These are phyloP conservation scores for Molossus molossus DNA, from an alignment of 2,797 vertebrate species.

Conservation along the genomic window DNA sequence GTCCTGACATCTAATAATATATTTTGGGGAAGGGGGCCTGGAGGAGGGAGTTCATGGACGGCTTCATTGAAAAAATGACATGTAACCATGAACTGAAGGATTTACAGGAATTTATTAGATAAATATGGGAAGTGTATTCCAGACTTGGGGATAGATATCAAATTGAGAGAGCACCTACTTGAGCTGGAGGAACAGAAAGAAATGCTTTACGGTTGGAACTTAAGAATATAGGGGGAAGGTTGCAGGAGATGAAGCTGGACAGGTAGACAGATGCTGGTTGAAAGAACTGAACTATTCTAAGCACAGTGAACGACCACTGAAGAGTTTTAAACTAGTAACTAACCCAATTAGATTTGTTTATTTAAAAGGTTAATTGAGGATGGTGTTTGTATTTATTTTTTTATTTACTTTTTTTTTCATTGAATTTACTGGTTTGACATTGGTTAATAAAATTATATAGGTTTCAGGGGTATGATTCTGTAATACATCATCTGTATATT, in stretches of 20 bases:
- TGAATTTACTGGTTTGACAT: not conserved
- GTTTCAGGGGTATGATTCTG: not conserved
- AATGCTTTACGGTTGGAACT: not conserved
- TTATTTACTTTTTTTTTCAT: not conserved
- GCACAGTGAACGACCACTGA: not conserved
- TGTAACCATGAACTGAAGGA: conserved; percentile 19
- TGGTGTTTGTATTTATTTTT: not conserved
- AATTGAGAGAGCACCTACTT: not conserved
- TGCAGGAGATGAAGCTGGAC: not conserved
- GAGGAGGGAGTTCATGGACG: not conserved
- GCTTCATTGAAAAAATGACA: not conserved
- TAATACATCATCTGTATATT: not conserved
- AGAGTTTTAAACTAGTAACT: not conserved
- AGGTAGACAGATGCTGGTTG: not conserved
- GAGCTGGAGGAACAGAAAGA: not conserved
- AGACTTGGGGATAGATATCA: not conserved
- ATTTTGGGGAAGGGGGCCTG: not conserved
- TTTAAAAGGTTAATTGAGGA: conserved; percentile 45
- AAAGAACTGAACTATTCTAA: not conserved
- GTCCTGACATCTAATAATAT: not conserved
- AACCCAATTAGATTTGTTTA: conserved; percentile 2
- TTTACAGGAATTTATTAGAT: not conserved
- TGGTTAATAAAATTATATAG: not conserved
- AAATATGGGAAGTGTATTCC: not conserved
- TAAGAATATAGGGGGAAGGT: not conserved